Conservation (phyloP, 1,140 invertebrate genomes). For the Arion vulgaris region DNA sequence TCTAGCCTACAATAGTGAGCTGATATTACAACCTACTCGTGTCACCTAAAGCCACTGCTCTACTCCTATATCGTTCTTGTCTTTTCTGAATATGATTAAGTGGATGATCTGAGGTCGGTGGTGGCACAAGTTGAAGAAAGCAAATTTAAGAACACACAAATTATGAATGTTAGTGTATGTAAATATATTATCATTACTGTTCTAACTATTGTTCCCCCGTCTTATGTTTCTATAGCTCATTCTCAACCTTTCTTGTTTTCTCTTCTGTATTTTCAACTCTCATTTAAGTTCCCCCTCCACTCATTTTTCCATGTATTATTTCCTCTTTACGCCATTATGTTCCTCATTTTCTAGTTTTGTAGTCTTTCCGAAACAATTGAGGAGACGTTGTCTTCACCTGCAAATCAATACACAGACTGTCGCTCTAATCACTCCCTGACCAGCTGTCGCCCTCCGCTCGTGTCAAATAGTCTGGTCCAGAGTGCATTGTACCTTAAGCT, state of each 20-base stretch:
- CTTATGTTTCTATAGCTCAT: background rate
- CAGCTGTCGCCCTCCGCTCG: constrained; percentile 27
- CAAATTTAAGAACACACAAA: too few species aligned
- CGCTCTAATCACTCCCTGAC: constrained; percentile 17
- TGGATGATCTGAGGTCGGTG: too few species aligned
- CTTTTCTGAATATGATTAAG: too few species aligned
- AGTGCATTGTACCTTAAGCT: constrained; percentile 8
- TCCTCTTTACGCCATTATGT: background rate
- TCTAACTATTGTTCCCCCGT: background rate
- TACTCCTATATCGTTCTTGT: too few species aligned
- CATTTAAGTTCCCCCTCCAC: background rate
- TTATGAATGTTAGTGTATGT: too few species aligned
- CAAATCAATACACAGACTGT: constrained; percentile 12
- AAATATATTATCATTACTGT: too few species aligned
- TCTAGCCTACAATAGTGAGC: too few species aligned
- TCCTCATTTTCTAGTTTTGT: background rate
- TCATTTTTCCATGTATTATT: background rate
- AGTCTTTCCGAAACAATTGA: background rate
- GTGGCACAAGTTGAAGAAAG: too few species aligned
- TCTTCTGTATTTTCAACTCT: background rate
- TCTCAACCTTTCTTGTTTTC: background rate
- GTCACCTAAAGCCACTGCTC: too few species aligned
- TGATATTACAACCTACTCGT: too few species aligned
- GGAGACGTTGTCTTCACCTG: constrained; percentile 11
- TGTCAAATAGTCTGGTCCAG: constrained; percentile 15